phyloP scores from a whole-genome alignment of 64 coral and sea anemone species.

The Montipora efflorescens region DNA sequence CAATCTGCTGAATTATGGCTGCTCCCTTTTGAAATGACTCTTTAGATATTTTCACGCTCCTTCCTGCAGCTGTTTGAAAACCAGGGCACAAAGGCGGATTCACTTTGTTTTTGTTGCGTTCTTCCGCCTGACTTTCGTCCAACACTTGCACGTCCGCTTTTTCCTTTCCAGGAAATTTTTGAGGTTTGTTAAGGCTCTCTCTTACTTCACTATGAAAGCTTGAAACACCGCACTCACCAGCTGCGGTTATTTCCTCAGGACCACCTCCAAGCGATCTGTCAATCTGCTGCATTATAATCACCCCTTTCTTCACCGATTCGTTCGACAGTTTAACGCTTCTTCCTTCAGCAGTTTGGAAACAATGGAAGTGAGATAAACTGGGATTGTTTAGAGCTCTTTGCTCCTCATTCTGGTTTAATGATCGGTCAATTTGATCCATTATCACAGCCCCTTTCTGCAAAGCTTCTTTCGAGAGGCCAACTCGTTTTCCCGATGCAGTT shows the following conservation, averaged over 20 bases:
- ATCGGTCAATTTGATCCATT: slow-evolving; percentile 23
- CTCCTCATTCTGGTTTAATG: neutral
- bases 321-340: neutral
- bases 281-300: slow-evolving; percentile 10
- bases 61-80: slow-evolving; percentile 60
- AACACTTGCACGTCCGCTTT: neutral
- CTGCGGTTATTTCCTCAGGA: neutral
- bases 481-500: slow-evolving; percentile 55
- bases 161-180: neutral
- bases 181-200: neutral
- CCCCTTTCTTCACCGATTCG: slow-evolving; percentile 15
- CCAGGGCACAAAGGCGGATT: neutral
- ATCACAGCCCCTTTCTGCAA: slow-evolving; percentile 39
- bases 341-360: neutral
- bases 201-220: slow-evolving; percentile 35
- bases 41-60: slow-evolving; percentile 37
- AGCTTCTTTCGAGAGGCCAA: slow-evolving; percentile 30
- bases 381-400: neutral
- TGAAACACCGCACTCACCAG: neutral
- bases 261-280: neutral
- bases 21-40: slow-evolving; percentile 43
- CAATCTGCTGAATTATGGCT: slow-evolving; percentile 18
- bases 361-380: neutral
- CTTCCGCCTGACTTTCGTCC: neutral
- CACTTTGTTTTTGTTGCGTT: neutral